Evolutionary conservation across 2,888 invertebrate genomes (phyloP).

Genomic region (Arctia plantaginis): DNA sequence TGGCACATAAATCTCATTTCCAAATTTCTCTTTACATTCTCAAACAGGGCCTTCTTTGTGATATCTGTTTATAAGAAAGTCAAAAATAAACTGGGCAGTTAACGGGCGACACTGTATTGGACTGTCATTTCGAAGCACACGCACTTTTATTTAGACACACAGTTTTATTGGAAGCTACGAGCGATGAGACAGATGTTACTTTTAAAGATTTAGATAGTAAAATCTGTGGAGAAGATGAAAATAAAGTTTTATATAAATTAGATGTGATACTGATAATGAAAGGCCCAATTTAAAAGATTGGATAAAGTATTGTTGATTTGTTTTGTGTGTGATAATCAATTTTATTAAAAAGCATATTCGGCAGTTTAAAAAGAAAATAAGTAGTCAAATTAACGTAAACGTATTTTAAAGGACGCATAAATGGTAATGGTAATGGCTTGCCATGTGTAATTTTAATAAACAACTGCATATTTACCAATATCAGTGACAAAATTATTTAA

Average conservation of each 20-base stretch:
- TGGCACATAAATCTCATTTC: conserved; percentile 16
- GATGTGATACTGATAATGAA: background rate
- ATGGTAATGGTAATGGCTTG: background rate
- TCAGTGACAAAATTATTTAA: background rate
- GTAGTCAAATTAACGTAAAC: background rate
- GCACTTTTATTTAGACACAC: conserved; percentile 48
- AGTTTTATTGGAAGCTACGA: conserved; percentile 45
- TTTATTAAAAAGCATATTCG: background rate
- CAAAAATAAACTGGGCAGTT: conserved; percentile 49
- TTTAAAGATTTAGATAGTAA: conserved; percentile 19
- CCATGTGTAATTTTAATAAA: background rate
- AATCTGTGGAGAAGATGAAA: conserved; percentile 9
- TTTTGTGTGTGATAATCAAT: background rate
- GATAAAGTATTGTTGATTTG: background rate
- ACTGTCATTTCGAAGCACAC: conserved; percentile 26
- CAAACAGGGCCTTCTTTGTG: conserved; percentile 39
- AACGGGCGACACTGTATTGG: conserved; percentile 31
- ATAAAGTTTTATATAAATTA: background rate
- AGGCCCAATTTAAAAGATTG: background rate
- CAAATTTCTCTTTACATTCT: conserved; percentile 36
- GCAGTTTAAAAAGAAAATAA: background rate
- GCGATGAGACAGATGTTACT: conserved; percentile 23
- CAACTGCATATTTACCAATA: background rate
- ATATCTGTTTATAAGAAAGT: conserved; percentile 45
- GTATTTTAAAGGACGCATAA: background rate